Evolutionary conservation across 2,797 vertebrate species (phyloP), one percentile per base, ranked within the genome.

Genomic region (Peromyscus melanophrys): DNA sequence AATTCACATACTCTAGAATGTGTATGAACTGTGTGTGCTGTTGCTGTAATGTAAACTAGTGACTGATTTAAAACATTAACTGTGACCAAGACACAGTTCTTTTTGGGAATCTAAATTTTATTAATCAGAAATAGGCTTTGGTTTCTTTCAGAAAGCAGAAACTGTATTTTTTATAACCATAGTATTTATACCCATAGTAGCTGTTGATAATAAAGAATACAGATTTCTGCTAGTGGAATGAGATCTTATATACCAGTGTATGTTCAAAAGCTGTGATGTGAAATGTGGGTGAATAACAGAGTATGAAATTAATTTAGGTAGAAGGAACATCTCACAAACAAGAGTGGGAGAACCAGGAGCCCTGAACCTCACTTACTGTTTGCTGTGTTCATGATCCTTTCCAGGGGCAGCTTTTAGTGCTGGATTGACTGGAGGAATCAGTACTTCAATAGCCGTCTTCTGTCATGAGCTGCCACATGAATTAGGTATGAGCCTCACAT

Each of bases 391-490:
- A 63, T 40, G 37, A 27, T 37, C 21, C 1, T 52, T 63, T 34
- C 37, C 96, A 99, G 99, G 99, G 95, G 99, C 99, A 78, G 99
- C 99, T 1, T 99, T 99, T 98, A 99, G 99, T 97, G 99, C 99
- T 13, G 99, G 99, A 96, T 97, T 99, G 97, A 99, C 99, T 0
- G 99, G 99, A 93, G 99, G 99, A 94, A 99, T 99, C 98, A 99
- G 99, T 90, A 99, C 99, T 3, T 99, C 99, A 4, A 99, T 99
- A 97, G 99, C 99, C 4, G 99, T 99, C 80, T 99, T 99, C 99
- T 99, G 99, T 98, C 99, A 99, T 0, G 99, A 99, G 97, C 99
- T 99, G 98, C 99, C 99, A 95, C 99, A 99, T 96, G 99, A 99
- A 98, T 99, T 99, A 81, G 99, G 99, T 99, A 97, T 14, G 11